phyloP scores from a whole-genome alignment of 2,888 invertebrate species.

The Ophraella communa region DNA sequence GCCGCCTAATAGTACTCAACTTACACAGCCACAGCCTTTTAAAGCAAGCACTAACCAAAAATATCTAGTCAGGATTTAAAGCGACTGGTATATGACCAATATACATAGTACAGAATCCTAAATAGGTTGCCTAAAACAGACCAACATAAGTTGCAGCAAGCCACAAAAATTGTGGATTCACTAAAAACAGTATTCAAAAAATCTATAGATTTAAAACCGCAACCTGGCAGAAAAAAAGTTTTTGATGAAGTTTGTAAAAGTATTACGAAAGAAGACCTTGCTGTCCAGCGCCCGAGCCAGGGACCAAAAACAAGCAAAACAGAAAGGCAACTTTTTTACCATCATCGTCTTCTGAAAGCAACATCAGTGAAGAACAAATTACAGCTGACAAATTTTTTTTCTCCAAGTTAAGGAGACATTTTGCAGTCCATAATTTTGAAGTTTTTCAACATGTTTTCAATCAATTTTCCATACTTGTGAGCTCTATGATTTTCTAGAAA shows the following conservation, averaged over 20 bases:
- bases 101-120: slow-evolving; percentile 13
- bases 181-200: slow-evolving; percentile 1
- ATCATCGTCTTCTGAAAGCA: no score
- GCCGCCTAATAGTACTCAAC: not conserved
- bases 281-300: slow-evolving; percentile 8
- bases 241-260: slow-evolving; percentile 16
- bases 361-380: no score
- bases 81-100: slow-evolving; percentile 14
- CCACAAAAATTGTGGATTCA: not conserved
- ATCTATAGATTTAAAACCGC: slow-evolving; percentile 21
- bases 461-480: no score
- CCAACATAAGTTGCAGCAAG: slow-evolving; percentile 16
- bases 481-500: no score
- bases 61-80: slow-evolving; percentile 21
- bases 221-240: slow-evolving; percentile 21
- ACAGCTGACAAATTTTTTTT: no score
- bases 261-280: slow-evolving; percentile 19
- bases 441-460: no score
- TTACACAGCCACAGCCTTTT: not conserved
- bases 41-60: not conserved
- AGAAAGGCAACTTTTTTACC: no score
- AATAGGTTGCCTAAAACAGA: slow-evolving; percentile 23
- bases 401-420: no score
- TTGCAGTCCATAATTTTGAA: no score
- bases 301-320: slow-evolving; percentile 16